Base-by-base conservation (phyloP, 2,113 vertebrate genomes). In the Cromileptes altivelis region DNA sequence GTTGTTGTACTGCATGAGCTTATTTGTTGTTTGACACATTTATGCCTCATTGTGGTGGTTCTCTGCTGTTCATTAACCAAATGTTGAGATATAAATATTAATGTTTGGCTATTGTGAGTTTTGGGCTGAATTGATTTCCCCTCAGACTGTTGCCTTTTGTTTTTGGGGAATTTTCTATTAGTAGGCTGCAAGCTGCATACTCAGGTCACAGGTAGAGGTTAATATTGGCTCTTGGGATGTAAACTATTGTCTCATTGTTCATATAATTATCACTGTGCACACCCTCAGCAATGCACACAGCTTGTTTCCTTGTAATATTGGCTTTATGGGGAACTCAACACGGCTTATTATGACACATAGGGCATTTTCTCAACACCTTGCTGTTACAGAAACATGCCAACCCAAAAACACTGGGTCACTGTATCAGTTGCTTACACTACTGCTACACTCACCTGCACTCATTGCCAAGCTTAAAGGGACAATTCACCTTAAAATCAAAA, bases 121-220 rank as follows among this genome's bases (percentile, higher is more conserved):
- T 49, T 55, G 49, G 23, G 18, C 52, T 74, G 67, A 72, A 18
- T 14, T 71, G 69, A 80, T 80, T 78, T 70, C 68, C 67, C 45
- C 37, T 18, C 7, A 30, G 71, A 58, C 47, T 61, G 15, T 52
- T 63, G 65, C 47, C 30, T 79, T 75, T 72, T 81, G 60, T 64
- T 67, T 60, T 30, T 0, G 50, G 33, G 3, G 13, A 37, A 62
- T 61, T 61, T 82, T 37, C 30, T 23, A 11, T 72, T 45, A 37
- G 33, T 7, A 6, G 33, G 33, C 33, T 58, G 21, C 47, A 47
- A 0, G 3, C 23, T 61, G 64, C 5, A 53, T 71, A 57, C 27
- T 73, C 61, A 70, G 40, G 65, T 21, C 3, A 13, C 49, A 33
- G 68, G 25, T 40, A 30, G n/a, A 80, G 25, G 63, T 78, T 56